A percentile compares a stretch with the other conserved stretches of the same genome.
Evolutionary conservation across 2,113 vertebrate genomes (phyloP).

Genomic region (Prionailurus bengalensis): DNA sequence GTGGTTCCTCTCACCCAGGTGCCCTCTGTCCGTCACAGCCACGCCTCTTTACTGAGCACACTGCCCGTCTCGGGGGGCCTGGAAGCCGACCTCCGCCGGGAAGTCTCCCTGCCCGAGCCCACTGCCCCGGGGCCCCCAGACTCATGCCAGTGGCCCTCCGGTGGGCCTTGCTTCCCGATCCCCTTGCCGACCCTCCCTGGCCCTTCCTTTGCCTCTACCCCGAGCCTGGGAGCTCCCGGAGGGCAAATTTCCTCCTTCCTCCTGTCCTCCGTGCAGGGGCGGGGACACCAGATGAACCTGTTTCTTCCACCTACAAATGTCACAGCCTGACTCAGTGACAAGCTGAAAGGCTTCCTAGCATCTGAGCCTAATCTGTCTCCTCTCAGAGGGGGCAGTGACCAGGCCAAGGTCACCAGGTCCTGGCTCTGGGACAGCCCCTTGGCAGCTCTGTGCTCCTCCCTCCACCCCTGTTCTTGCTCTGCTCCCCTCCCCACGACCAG

Average conservation of each 20-base stretch:
- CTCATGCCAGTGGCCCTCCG: neutral
- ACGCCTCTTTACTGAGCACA: neutral
- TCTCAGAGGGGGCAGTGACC: neutral
- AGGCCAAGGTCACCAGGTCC: neutral
- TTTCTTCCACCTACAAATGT: constrained; percentile 12
- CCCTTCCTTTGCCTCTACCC: neutral
- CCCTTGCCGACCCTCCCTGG: neutral
- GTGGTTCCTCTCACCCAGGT: fast-evolving
- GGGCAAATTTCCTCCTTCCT: neutral
- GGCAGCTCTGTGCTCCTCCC: neutral
- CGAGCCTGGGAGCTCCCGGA: constrained; percentile 34
- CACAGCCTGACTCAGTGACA: neutral
- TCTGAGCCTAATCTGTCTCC: neutral
- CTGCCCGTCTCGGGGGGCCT: too few relatives aligned
- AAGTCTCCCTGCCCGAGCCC: neutral
- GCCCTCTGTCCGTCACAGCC: neutral
- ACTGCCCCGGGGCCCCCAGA: neutral
- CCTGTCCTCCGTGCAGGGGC: neutral
- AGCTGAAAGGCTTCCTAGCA: neutral
- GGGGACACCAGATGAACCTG: constrained; percentile 39
- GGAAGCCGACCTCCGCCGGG: neutral
- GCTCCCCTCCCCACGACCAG: neutral
- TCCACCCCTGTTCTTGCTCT: neutral
- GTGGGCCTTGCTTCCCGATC: neutral
- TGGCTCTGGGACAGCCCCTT: neutral